phyloP scores from a whole-genome alignment of 2,888 invertebrate species.

The Oscheius sp. region DNA sequence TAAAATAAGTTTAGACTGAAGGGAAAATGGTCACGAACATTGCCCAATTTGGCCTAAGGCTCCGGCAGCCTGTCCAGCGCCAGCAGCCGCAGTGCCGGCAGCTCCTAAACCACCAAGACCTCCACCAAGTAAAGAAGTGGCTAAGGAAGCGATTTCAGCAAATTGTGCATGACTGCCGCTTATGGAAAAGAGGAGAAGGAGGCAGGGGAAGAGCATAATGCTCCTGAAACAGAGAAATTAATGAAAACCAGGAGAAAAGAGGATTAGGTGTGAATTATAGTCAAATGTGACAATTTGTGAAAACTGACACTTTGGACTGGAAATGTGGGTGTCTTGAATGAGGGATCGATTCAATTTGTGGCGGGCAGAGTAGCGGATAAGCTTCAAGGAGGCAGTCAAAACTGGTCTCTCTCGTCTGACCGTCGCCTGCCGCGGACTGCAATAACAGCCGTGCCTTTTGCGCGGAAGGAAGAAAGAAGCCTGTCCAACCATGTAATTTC shows the following conservation, averaged over 20 bases:
- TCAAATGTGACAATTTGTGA: background rate
- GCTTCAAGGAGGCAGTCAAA: constrained; percentile 27
- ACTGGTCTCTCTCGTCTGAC: constrained; percentile 26
- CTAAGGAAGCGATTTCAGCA: constrained; percentile 68
- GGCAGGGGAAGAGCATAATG: background rate
- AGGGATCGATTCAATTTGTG: constrained; percentile 29
- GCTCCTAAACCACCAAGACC: constrained; percentile 40
- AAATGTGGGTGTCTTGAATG: background rate
- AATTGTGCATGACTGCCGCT: constrained; percentile 52
- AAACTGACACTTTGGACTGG: background rate
- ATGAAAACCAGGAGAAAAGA: background rate
- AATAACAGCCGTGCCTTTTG: constrained; percentile 13
- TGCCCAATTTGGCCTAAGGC: constrained; percentile 63
- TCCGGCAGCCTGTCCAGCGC: constrained; percentile 61
- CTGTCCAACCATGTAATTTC: constrained; percentile 16
- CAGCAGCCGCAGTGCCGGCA: constrained; percentile 59
- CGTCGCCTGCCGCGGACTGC: constrained; percentile 15
- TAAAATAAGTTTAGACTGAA: constrained; percentile 47
- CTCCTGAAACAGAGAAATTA: background rate
- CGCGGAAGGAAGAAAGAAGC: constrained; percentile 16
- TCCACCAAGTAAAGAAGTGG: constrained; percentile 56
- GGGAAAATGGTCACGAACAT: constrained; percentile 48
- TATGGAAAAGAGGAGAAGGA: constrained; percentile 21
- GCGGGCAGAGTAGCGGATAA: constrained; percentile 26
- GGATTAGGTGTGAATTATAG: background rate